These are phyloP conservation scores for Ceyx cyanopectus DNA, from an alignment of 2,113 vertebrate species.

Conservation along the genomic window DNA sequence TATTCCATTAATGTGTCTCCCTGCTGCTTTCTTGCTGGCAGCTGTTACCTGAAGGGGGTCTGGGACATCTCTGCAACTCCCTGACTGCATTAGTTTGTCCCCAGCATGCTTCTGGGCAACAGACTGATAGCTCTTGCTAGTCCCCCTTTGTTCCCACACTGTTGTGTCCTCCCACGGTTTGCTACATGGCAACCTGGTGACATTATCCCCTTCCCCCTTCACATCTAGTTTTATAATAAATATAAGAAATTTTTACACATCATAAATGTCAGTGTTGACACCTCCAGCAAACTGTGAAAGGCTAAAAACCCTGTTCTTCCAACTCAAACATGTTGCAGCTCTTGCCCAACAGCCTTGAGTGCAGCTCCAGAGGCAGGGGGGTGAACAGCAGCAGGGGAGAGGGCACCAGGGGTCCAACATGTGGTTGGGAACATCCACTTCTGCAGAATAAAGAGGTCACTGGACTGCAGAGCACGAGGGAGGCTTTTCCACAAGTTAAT, in stretches of 20 bases:
- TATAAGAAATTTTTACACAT: not conserved
- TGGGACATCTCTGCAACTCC: too few relatives aligned
- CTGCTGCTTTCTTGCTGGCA: too few relatives aligned
- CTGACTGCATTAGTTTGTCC: too few relatives aligned
- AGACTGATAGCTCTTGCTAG: too few relatives aligned
- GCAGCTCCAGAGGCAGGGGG: not conserved
- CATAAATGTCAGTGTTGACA: not conserved
- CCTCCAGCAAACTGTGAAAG: not conserved
- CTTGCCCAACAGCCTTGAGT: not conserved
- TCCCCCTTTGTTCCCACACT: too few relatives aligned
- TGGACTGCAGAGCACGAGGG: not conserved
- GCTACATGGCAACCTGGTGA: too few relatives aligned
- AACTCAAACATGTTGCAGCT: not conserved
- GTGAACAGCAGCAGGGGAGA: not conserved
- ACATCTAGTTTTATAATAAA: too few relatives aligned
- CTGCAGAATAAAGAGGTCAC: not conserved
- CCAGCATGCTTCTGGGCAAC: too few relatives aligned
- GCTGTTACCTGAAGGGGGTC: too few relatives aligned
- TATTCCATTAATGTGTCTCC: too few relatives aligned
- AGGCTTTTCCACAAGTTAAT: not conserved
- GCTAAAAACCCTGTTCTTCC: not conserved
- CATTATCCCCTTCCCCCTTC: too few relatives aligned
- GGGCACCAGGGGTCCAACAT: not conserved
- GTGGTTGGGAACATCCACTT: not conserved
- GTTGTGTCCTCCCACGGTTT: too few relatives aligned